Evolutionary conservation across 2,113 vertebrate genomes (phyloP).

Genomic region (Pelmatolapia mariae): DNA sequence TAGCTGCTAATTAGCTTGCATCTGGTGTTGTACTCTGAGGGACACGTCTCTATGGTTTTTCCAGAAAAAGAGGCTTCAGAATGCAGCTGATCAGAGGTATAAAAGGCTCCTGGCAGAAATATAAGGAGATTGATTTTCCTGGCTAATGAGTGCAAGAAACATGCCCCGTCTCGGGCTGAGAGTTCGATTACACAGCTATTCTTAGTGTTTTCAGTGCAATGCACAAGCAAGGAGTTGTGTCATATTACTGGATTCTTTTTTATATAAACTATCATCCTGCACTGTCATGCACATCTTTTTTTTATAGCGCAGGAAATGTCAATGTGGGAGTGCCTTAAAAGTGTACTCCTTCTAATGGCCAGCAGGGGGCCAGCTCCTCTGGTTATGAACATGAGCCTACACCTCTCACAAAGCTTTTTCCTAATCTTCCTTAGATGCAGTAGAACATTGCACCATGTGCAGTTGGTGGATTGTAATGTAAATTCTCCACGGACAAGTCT

Average conservation of each 20-base stretch:
- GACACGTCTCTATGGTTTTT: not conserved
- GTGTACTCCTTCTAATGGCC: not conserved
- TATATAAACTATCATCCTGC: not conserved
- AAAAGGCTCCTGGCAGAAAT: not conserved
- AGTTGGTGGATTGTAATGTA: not conserved
- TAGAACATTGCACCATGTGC: not conserved
- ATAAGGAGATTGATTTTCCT: not conserved
- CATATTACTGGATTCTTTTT: not conserved
- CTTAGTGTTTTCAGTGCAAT: not conserved
- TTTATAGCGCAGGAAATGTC: not conserved
- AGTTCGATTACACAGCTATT: not conserved
- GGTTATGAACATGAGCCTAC: not conserved
- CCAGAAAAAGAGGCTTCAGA: not conserved
- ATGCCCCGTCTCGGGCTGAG: not conserved
- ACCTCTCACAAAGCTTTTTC: not conserved
- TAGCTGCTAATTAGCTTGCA: slow-evolving; percentile 16
- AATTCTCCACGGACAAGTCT: not conserved
- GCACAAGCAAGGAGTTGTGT: not conserved
- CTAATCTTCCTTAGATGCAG: not conserved
- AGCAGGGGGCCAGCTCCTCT: not conserved
- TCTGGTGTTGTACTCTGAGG: slow-evolving; percentile 8
- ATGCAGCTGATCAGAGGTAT: slow-evolving; percentile 5
- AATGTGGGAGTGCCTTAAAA: not conserved
- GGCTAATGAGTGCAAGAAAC: not conserved
- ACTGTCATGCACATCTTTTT: not conserved